Evolutionary conservation across 1,140 invertebrate species (phyloP).

Genomic region (Drosophila baimaii): DNA sequence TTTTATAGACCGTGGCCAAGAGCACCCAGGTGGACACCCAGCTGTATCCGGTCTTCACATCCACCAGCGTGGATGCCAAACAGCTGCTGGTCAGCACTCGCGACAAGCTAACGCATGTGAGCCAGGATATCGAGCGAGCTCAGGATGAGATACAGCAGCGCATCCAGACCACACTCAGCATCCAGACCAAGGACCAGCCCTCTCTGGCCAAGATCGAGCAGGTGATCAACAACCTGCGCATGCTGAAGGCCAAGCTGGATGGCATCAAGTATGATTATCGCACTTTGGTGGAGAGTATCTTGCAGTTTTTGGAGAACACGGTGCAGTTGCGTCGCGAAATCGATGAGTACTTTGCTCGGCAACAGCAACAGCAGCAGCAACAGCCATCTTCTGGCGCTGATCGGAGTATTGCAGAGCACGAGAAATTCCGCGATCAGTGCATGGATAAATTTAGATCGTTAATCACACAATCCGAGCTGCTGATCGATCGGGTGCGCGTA

Average conservation of each 20-base stretch:
- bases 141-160: constrained; percentile 89
- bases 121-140: constrained; percentile 89
- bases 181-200: constrained; percentile 86
- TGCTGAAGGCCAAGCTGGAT: constrained; percentile 86
- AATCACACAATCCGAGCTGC: constrained; percentile 82
- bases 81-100: constrained; percentile 85
- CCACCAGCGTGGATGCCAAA: constrained; percentile 86
- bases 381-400: constrained; percentile 53
- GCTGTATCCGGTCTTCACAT: constrained; percentile 91
- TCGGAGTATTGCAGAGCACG: constrained; percentile 76
- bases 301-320: constrained; percentile 77
- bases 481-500: constrained; percentile 81
- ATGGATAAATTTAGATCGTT: constrained; percentile 84
- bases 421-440: constrained; percentile 81
- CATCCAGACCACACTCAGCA: constrained; percentile 86
- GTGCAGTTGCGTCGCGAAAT: constrained; percentile 73
- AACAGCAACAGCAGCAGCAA: constrained; percentile 30
- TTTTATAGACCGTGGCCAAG: constrained; percentile 89
- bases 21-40: constrained; percentile 90
- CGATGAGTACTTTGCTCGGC: constrained; percentile 72
- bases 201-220: constrained; percentile 88
- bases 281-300: constrained; percentile 89
- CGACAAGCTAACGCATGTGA: constrained; percentile 86
- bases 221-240: constrained; percentile 84
- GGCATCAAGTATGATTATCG: constrained; percentile 90